Conservation (phyloP, 2,797 vertebrate species). For the Acanthurus leucopareius region DNA sequence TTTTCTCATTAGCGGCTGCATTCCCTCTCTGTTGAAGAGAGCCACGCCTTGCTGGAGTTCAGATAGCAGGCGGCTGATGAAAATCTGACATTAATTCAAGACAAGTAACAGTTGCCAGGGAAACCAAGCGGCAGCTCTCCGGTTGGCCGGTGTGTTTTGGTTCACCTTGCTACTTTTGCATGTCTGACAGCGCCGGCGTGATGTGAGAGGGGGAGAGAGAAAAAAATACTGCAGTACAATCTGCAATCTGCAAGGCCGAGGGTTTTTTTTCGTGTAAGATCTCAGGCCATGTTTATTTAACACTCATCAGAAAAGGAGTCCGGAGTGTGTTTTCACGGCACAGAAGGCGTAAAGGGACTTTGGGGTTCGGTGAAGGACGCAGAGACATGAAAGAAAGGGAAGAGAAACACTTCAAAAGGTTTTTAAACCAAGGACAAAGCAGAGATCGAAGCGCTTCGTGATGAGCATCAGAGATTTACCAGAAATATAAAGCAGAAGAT, state of each 20-base stretch:
- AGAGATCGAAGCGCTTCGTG: conserved; percentile 29
- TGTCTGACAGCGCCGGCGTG: conserved; percentile 33
- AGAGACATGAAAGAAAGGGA: conserved; percentile 48
- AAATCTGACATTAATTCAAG: conserved; percentile 52
- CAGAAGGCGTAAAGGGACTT: conserved; percentile 4
- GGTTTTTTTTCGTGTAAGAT: background rate
- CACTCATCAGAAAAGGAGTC: conserved; percentile 22
- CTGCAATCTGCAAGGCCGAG: background rate
- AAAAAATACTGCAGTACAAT: background rate
- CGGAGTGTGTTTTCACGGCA: background rate
- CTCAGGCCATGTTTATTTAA: conserved; percentile 34
- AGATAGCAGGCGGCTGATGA: conserved; percentile 33
- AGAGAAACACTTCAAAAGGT: conserved; percentile 56
- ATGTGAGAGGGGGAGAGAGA: background rate
- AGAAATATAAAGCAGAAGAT: conserved; percentile 17
- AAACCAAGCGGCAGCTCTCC: conserved; percentile 60
- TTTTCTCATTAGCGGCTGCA: conserved; percentile 65
- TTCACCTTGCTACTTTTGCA: conserved; percentile 53
- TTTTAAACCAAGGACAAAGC: conserved; percentile 47
- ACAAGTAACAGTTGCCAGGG: conserved; percentile 74
- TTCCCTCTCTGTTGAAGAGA: conserved; percentile 32
- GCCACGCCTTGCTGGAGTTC: conserved; percentile 47
- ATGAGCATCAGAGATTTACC: conserved; percentile 42
- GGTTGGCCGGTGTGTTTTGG: conserved; percentile 11
- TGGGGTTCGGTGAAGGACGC: conserved; percentile 34